Conservation (phyloP, 2,113 vertebrate species). For the Coptodon bakossiorum region DNA sequence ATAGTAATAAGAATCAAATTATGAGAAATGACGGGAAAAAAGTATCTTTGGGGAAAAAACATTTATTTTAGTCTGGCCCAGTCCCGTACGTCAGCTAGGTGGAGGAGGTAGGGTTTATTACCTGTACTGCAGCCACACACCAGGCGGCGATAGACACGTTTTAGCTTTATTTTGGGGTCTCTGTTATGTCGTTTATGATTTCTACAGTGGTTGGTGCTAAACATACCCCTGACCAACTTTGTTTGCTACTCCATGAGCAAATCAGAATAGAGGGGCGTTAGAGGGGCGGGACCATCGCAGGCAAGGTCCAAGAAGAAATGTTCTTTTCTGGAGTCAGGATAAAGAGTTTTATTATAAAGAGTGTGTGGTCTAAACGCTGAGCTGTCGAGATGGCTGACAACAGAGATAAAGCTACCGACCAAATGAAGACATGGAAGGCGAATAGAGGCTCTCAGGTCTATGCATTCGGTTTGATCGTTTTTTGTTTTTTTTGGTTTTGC, state of each 20-base stretch:
- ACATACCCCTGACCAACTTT: neutral
- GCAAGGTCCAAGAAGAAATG: slow-evolving; percentile 29
- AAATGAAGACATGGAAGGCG: slow-evolving; percentile 85
- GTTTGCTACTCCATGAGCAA: slow-evolving; percentile 15
- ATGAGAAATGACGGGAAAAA: accelerated
- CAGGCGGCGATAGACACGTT: too few relatives aligned
- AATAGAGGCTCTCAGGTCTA: slow-evolving; percentile 73
- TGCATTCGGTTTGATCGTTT: neutral
- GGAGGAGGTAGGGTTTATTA: too few relatives aligned
- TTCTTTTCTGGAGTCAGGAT: neutral
- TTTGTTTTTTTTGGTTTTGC: neutral
- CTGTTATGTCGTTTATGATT: too few relatives aligned
- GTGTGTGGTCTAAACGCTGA: neutral
- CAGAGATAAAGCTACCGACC: slow-evolving; percentile 76
- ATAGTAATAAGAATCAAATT: too few relatives aligned
- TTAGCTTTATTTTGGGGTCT: too few relatives aligned
- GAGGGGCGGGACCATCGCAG: slow-evolving; percentile 7
- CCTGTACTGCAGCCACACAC: too few relatives aligned
- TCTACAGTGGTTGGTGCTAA: neutral
- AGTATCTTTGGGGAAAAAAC: too few relatives aligned
- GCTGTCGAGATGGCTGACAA: slow-evolving; percentile 61
- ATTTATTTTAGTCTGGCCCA: too few relatives aligned
- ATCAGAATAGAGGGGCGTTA: slow-evolving; percentile 12
- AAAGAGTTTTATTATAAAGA: accelerated
- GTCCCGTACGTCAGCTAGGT: too few relatives aligned